phyloP scores from a whole-genome alignment of 1,140 invertebrate species.

The Drosophila repletoides region DNA sequence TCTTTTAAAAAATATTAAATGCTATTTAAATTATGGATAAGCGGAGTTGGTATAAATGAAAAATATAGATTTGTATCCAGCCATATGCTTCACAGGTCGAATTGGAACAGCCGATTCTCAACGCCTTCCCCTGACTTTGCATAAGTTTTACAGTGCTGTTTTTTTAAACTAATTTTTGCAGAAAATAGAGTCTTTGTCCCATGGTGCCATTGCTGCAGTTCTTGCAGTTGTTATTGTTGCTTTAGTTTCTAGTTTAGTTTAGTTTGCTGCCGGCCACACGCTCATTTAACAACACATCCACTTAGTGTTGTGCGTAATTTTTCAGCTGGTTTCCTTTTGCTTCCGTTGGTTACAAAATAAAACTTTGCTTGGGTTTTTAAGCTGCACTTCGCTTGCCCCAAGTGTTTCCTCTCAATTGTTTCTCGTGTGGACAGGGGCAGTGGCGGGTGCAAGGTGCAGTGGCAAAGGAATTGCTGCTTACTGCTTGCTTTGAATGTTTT shows the following conservation, averaged over 20 bases:
- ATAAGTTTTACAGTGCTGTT: no score
- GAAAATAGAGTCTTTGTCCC: no score
- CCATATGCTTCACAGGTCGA: no score
- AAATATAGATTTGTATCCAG: no score
- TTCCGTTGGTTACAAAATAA: neutral
- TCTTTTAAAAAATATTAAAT: no score
- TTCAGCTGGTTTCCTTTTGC: conserved; percentile 48
- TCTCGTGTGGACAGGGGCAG: conserved; percentile 29
- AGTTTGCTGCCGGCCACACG: conserved; percentile 43
- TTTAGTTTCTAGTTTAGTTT: neutral
- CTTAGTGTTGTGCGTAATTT: conserved; percentile 55
- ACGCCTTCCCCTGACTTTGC: no score
- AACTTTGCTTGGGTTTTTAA: neutral
- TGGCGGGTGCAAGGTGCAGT: no score
- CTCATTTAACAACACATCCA: conserved; percentile 54
- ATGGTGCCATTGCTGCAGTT: neutral
- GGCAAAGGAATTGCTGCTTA: no score
- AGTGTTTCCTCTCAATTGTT: conserved; percentile 53
- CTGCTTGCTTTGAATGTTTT: conserved; percentile 39
- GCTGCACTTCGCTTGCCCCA: neutral
- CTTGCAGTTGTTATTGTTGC: conserved; percentile 5
- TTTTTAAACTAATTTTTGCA: no score
- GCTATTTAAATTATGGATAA: no score
- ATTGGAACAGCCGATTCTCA: no score
- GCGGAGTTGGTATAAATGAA: no score